Conservation (phyloP, 2,113 vertebrate species). For the Psettodes erumei region DNA sequence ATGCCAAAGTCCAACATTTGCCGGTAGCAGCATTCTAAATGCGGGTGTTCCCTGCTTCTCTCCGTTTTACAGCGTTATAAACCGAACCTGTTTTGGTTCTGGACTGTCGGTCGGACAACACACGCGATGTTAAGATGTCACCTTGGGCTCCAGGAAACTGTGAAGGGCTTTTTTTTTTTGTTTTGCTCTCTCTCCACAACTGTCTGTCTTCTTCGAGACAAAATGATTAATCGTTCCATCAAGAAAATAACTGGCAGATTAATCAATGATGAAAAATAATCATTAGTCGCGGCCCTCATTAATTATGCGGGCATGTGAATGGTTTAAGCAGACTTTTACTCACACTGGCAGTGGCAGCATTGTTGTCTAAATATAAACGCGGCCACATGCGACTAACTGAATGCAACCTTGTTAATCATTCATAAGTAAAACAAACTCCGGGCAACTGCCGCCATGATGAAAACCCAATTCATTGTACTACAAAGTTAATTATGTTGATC, state of each 20-base stretch:
- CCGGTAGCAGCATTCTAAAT: not conserved
- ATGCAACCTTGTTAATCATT: conserved; percentile 73
- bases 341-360: conserved; percentile 30
- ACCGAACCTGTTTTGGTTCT: not conserved
- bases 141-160: not conserved
- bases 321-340: conserved; percentile 28
- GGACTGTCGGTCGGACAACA: not conserved
- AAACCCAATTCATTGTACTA: conserved; percentile 69
- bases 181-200: too few species aligned
- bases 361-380: conserved; percentile 56
- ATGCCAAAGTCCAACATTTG: not conserved
- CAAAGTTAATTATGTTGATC: conserved; percentile 73
- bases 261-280: conserved; percentile 55
- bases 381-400: conserved; percentile 58
- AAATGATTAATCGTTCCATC: conserved; percentile 35
- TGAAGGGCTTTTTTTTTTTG: conserved; percentile 12
- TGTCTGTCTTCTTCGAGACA: conserved; percentile 30
- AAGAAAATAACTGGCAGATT: conserved; percentile 35
- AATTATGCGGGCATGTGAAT: conserved; percentile 47
- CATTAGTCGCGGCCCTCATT: conserved; percentile 39
- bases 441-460: conserved; percentile 66
- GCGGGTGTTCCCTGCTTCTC: not conserved
- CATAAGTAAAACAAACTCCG: conserved; percentile 67
- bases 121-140: conserved; percentile 2
- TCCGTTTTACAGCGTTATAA: conserved; percentile 2